Percentiles rank a stretch among this genome's conserved stretches.
phyloP scores from a whole-genome alignment of 1,140 invertebrate genomes.

The Grapholita molesta region DNA sequence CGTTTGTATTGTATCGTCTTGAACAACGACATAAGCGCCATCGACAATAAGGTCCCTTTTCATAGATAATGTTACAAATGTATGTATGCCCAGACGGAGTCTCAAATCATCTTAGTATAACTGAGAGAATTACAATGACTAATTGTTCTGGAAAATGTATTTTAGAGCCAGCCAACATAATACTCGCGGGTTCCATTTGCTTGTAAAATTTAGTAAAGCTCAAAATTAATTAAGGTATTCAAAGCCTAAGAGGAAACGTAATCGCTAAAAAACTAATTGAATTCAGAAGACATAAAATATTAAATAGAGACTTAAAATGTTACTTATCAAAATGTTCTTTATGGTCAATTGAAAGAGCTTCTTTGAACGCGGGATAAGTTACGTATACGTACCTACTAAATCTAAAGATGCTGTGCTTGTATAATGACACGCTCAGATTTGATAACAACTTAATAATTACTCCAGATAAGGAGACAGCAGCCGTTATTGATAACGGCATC shows the following conservation, averaged over 20 bases:
- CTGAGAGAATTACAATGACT: background rate
- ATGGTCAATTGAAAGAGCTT: background rate
- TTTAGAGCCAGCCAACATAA: background rate
- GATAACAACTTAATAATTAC: slow-evolving; percentile 21
- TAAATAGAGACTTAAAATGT: background rate
- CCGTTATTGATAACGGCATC: slow-evolving; percentile 36
- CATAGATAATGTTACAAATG: no score
- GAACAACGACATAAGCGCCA: no score
- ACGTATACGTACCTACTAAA: background rate
- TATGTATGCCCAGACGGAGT: no score
- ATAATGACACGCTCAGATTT: slow-evolving; percentile 11
- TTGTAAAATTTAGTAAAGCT: background rate
- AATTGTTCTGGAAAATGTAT: background rate
- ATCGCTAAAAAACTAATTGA: no score
- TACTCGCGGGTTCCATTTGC: background rate
- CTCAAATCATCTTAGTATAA: no score
- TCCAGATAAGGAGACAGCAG: slow-evolving; percentile 45
- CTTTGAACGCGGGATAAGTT: background rate
- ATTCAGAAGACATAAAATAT: no score
- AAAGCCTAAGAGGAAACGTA: background rate
- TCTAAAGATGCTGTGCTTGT: slow-evolving; percentile 4
- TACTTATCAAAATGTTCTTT: background rate
- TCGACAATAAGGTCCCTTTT: no score
- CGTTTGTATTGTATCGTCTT: no score
- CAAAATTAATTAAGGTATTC: background rate